Evolutionary conservation across 2,113 vertebrate species (phyloP).

Genomic region (Cynocephalus volans): DNA sequence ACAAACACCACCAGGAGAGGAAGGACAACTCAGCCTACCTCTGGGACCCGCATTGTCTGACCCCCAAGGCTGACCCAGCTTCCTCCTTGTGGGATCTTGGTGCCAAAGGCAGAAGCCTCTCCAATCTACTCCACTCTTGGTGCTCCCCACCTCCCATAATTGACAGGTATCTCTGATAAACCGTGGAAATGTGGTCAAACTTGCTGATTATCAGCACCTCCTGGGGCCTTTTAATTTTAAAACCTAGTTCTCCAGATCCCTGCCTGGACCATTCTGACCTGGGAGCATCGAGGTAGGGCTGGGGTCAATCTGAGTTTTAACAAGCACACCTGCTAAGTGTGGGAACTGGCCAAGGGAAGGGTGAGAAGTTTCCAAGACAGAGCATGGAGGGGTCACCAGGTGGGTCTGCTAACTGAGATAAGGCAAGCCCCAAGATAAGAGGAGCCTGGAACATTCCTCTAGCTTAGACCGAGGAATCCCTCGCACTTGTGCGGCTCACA

Average conservation of each 20-base stretch:
- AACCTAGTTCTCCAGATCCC: not conserved
- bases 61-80: too few relatives aligned
- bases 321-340: not conserved
- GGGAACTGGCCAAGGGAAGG: not conserved
- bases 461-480: not conserved
- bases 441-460: not conserved
- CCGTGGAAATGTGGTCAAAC: not conserved
- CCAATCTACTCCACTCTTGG: accelerated
- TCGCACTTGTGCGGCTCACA: not conserved
- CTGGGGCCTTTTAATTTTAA: not conserved
- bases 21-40: not conserved
- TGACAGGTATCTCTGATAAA: too few relatives aligned
- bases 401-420: not conserved
- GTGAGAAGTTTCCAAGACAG: not conserved
- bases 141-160: not conserved
- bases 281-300: not conserved
- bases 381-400: too few relatives aligned
- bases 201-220: not conserved
- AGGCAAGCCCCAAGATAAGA: not conserved
- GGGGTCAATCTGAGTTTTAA: not conserved
- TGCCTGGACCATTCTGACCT: not conserved
- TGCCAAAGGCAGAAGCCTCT: not conserved
- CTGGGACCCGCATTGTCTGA: not conserved
- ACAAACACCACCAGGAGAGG: not conserved
- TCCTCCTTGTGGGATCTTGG: not conserved